Evolutionary conservation across 2,888 invertebrate species (phyloP).

Genomic region (Desoria tigrina): DNA sequence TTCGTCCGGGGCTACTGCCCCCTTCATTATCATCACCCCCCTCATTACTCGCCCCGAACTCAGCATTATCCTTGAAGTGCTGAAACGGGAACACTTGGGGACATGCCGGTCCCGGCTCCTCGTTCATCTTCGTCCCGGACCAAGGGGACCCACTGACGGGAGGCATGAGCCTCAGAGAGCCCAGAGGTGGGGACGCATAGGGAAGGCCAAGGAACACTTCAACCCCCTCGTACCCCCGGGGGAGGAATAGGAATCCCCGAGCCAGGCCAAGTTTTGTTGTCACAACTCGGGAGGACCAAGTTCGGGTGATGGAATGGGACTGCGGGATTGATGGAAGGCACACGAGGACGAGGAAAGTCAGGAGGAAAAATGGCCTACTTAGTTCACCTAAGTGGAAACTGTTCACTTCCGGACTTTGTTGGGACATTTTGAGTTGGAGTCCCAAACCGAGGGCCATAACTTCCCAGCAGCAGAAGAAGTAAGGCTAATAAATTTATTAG

Average conservation of each 20-base stretch:
- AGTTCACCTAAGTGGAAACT: neutral
- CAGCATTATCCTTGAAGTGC: neutral
- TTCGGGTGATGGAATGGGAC: conserved; percentile 6
- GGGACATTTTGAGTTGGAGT: conserved; percentile 14
- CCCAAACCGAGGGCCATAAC: too few relatives aligned
- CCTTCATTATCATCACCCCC: conserved; percentile 9
- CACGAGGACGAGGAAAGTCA: conserved; percentile 1
- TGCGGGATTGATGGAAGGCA: conserved; percentile 4
- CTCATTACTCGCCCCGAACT: neutral
- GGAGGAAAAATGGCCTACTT: neutral
- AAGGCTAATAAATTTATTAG: too few relatives aligned
- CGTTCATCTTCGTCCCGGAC: conserved; percentile 84
- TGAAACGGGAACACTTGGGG: conserved; percentile 80
- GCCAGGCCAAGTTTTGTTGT: conserved; percentile 40
- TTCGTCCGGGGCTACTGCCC: neutral
- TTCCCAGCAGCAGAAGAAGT: too few relatives aligned
- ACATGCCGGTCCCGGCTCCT: conserved; percentile 85
- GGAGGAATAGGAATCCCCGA: conserved; percentile 42
- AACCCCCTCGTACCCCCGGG: conserved; percentile 45
- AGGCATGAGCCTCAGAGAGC: conserved; percentile 89
- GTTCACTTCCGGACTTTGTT: neutral
- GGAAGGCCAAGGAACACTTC: conserved; percentile 64
- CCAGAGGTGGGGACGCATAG: conserved; percentile 88
- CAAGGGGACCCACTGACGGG: conserved; percentile 89
- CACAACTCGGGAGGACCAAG: conserved; percentile 47